Conservation (phyloP, 2,113 vertebrate species). For the Rhea americana region DNA sequence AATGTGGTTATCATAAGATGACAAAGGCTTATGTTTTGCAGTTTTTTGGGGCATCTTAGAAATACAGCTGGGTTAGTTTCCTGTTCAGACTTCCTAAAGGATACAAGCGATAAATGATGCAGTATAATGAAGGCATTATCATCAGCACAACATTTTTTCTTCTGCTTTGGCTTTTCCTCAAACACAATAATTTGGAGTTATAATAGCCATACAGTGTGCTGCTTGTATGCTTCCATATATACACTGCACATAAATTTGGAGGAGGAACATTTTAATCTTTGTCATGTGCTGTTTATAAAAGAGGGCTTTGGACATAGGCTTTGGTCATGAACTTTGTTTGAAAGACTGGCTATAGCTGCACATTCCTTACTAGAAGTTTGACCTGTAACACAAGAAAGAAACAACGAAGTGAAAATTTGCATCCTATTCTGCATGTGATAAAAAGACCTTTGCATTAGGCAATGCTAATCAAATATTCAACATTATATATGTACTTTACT, state of each 20-base stretch:
- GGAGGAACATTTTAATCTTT: not conserved
- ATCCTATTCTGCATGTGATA: not conserved
- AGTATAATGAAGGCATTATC: not conserved
- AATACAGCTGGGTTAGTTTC: not conserved
- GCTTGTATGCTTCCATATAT: not conserved
- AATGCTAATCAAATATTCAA: not conserved
- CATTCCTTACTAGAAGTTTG: not conserved
- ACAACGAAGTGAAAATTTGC: not conserved
- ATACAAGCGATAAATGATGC: not conserved
- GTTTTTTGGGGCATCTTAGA: not conserved
- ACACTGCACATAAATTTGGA: not conserved
- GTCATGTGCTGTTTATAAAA: not conserved
- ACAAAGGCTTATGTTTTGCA: not conserved
- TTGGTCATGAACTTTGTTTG: not conserved
- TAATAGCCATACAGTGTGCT: rapidly evolving
- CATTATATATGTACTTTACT: not conserved
- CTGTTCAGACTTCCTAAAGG: slow-evolving; percentile 17
- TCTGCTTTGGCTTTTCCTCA: not conserved
- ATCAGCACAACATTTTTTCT: not conserved
- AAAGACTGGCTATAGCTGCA: not conserved
- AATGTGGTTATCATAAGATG: not conserved
- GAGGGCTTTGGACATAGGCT: not conserved
- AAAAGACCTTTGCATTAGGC: not conserved
- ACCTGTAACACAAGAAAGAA: not conserved
- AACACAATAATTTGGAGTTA: not conserved